A percentile compares a stretch with the other conserved stretches of the same genome.
Evolutionary conservation across 2,888 invertebrate genomes (phyloP).

Genomic region (Ochropacha duplaris): DNA sequence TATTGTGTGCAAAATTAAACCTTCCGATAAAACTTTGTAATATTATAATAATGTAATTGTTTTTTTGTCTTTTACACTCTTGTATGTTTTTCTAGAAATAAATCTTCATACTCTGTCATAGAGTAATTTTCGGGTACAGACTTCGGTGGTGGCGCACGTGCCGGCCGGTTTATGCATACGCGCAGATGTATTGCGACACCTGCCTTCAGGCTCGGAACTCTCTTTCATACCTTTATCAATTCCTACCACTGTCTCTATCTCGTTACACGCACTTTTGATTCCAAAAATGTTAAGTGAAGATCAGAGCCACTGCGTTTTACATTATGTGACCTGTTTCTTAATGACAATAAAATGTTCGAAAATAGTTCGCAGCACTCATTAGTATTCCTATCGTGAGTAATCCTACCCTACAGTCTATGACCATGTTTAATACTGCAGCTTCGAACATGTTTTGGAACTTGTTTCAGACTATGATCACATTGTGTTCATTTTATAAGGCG

Average conservation of each 20-base stretch:
- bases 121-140: conserved; percentile 46
- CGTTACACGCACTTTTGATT: conserved; percentile 61
- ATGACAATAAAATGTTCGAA: conserved; percentile 59
- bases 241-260: conserved; percentile 47
- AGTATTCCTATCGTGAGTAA: conserved; percentile 61
- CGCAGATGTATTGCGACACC: conserved; percentile 80
- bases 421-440: conserved; percentile 56
- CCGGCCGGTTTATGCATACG: conserved; percentile 60
- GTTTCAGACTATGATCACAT: conserved; percentile 46
- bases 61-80: too few relatives aligned
- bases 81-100: too few relatives aligned
- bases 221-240: conserved; percentile 45
- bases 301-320: conserved; percentile 63
- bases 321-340: conserved; percentile 77
- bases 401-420: conserved; percentile 54
- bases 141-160: conserved; percentile 67
- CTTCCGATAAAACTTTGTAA: too few relatives aligned
- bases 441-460: conserved; percentile 59
- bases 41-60: too few relatives aligned
- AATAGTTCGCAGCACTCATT: conserved; percentile 68
- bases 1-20: too few relatives aligned
- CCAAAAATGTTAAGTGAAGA: conserved; percentile 61
- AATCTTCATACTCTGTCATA: conserved; percentile 25
- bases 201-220: conserved; percentile 62
- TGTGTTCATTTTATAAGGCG: conserved; percentile 37